Evolutionary conservation across 2,888 invertebrate species (phyloP).

Genomic region (Anoncus sp.): DNA sequence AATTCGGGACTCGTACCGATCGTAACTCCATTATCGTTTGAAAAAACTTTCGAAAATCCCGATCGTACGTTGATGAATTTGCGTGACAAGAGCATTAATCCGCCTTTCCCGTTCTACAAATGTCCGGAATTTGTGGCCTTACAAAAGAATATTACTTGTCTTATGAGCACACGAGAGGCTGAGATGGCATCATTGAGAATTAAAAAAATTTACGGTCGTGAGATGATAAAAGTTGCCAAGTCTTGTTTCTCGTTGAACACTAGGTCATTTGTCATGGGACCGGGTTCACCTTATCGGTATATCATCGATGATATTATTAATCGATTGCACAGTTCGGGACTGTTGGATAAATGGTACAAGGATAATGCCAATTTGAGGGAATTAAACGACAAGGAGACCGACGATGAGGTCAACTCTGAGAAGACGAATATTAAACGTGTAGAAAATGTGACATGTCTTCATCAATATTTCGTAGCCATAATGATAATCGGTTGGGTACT

Average conservation of each 20-base stretch:
- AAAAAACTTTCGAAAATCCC: conserved; percentile 43
- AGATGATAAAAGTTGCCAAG: conserved; percentile 33
- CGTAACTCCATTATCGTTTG: conserved; percentile 12
- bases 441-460: conserved; percentile 8
- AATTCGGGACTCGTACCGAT: conserved; percentile 52
- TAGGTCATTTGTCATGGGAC: conserved; percentile 33
- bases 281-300: conserved; percentile 42
- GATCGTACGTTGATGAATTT: conserved; percentile 37
- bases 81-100: conserved; percentile 24
- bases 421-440: background rate
- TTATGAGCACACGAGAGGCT: conserved; percentile 43
- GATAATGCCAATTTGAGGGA: conserved; percentile 10
- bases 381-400: background rate
- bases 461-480: background rate
- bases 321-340: background rate
- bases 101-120: background rate
- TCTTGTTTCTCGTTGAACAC: conserved; percentile 47
- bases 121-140: conserved; percentile 24
- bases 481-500: background rate
- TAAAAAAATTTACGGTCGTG: background rate
- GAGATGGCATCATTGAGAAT: background rate
- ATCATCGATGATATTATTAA: background rate
- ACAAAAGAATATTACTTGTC: conserved; percentile 49
- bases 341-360: conserved; percentile 16
- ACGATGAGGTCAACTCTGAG: background rate